Conservation (phyloP, 2,888 invertebrate genomes). For the Erebia ligea region DNA sequence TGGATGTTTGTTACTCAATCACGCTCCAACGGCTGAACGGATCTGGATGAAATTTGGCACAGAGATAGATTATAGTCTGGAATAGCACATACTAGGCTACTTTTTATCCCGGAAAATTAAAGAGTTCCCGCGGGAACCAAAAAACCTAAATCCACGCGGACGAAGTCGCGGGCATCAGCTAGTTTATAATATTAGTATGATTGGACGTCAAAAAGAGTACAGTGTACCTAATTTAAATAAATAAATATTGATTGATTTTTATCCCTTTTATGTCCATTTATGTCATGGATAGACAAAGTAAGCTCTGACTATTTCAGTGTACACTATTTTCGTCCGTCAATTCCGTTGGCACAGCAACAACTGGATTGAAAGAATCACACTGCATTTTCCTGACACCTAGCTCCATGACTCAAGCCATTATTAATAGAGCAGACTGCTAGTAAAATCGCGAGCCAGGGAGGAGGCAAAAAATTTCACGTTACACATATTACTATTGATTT, state of each 20-base stretch:
- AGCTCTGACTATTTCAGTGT: neutral
- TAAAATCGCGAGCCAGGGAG: slow-evolving; percentile 25
- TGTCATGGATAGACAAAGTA: neutral
- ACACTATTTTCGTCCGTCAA: slow-evolving; percentile 15
- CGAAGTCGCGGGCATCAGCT: too few species aligned
- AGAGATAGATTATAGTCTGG: too few species aligned
- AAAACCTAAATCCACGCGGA: too few species aligned
- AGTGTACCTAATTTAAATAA: too few species aligned
- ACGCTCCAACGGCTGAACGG: too few species aligned
- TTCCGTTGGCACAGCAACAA: slow-evolving; percentile 40
- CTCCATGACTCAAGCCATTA: slow-evolving; percentile 41
- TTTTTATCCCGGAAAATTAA: too few species aligned
- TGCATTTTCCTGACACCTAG: slow-evolving; percentile 42
- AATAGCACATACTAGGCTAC: too few species aligned
- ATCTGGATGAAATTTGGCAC: too few species aligned
- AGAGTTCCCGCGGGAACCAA: too few species aligned
- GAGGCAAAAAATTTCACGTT: slow-evolving; percentile 22
- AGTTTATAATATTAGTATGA: too few species aligned
- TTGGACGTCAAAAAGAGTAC: too few species aligned
- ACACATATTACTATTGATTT: slow-evolving; percentile 19
- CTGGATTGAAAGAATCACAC: slow-evolving; percentile 37
- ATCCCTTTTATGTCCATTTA: slow-evolving; percentile 10
- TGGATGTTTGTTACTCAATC: too few species aligned
- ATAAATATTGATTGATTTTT: neutral
- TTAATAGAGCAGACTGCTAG: slow-evolving; percentile 41